Conservation (phyloP, 2,888 invertebrate species). For the Calameuta pallipes region DNA sequence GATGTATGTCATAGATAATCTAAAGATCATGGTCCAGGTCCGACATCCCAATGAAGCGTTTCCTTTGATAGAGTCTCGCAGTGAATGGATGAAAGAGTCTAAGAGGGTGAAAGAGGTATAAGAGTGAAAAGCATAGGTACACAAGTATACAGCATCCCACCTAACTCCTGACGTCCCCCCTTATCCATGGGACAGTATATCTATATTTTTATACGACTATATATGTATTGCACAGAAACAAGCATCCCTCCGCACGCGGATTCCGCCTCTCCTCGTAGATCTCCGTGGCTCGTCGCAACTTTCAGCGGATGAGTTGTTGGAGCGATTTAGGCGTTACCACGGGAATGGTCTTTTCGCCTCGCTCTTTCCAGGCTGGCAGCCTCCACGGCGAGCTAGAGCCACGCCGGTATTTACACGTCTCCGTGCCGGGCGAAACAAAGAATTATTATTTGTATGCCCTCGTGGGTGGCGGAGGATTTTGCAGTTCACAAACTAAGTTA, state of each 20-base stretch:
- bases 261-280: constrained; percentile 48
- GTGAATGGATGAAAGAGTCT: background rate
- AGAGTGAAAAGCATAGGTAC: background rate
- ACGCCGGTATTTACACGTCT: constrained; percentile 63
- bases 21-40: background rate
- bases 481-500: constrained; percentile 64
- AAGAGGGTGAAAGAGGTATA: background rate
- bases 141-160: background rate
- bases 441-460: constrained; percentile 64
- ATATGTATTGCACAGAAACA: background rate
- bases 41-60: background rate
- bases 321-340: constrained; percentile 62
- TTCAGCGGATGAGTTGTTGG: constrained; percentile 64
- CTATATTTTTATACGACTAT: background rate
- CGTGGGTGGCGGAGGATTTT: constrained; percentile 61
- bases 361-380: constrained; percentile 30
- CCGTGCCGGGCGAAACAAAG: constrained; percentile 58
- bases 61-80: background rate
- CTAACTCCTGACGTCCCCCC: background rate
- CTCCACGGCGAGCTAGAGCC: constrained; percentile 35
- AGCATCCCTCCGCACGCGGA: background rate
- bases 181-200: background rate
- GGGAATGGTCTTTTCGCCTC: constrained; percentile 52
- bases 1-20: background rate
- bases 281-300: constrained; percentile 52